phyloP scores from a whole-genome alignment of 2,113 vertebrate species.

The Thryonomys swinderianus region DNA sequence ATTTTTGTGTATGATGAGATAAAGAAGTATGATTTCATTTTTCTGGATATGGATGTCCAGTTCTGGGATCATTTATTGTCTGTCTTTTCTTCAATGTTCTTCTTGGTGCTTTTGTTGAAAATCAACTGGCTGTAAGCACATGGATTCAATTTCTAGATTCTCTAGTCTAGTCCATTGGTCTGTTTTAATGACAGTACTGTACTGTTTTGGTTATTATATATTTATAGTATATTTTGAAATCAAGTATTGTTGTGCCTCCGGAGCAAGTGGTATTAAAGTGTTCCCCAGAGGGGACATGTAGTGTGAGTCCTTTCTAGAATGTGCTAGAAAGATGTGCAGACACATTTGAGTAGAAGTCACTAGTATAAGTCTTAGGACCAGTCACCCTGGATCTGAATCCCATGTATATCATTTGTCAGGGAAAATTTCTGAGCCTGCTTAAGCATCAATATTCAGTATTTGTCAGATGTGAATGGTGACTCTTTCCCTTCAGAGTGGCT shows the following conservation, averaged over 20 bases:
- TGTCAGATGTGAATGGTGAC: neutral
- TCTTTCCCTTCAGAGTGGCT: neutral
- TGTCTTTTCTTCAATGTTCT: neutral
- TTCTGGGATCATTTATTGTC: neutral
- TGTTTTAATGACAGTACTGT: neutral
- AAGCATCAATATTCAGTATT: neutral
- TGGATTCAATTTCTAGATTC: neutral
- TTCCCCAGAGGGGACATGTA: neutral
- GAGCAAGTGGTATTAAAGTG: neutral
- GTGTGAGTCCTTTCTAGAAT: neutral
- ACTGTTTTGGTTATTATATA: neutral
- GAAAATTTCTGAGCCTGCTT: neutral
- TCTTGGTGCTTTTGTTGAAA: neutral
- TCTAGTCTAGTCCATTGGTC: neutral
- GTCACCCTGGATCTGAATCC: neutral
- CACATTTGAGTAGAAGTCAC: neutral
- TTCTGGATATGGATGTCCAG: neutral
- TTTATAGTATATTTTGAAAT: neutral
- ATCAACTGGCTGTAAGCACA: neutral
- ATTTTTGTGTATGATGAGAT: neutral
- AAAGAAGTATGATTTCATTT: neutral
- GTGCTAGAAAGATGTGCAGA: constrained; percentile 9
- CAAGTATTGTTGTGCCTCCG: neutral
- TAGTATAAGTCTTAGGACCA: neutral
- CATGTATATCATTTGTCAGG: neutral